Base-by-base conservation (phyloP, 2,888 invertebrate genomes). In the Caenorhabditis macrosperma region DNA sequence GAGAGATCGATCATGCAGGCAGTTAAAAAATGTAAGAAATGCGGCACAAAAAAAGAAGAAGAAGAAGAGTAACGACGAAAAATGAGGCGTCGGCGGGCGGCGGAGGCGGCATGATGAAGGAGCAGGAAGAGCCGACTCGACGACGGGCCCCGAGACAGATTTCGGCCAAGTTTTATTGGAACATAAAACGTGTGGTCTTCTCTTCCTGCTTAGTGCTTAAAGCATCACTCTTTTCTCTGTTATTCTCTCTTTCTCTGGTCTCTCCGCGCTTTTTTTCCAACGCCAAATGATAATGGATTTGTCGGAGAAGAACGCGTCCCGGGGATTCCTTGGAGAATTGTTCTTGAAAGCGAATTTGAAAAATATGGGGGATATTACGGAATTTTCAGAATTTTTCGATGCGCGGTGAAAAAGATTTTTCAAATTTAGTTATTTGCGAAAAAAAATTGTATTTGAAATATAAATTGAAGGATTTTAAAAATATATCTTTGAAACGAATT, bases 121-220 rank as follows among this genome's bases (percentile, higher is more conserved):
- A 64, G 57, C n/a, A 54, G 48, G n/a, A 38, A 71, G 71, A 52
- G 35, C 61, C 33, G 60, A 26, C 15, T 10, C 17, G n/a, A 35
- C 24, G 50, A 38, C 35, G 12, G 60, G 22, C 24, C 41, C 33
- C 28, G 38, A 48, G 48, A 59, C 59, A 41, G 68, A 54, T 50
- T 64, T 50, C 48, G 68, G 60, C 66, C 75, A 76, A 63, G 67
- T 67, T 68, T 68, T 67, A 76, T 68, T 61, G 68, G 67, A 68
- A 76, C 68, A 76, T 68, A 61, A 68, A 67, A 68, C 67, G 67
- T 76, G 67, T 54, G 60, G 60, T 76, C 68, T 68, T 61, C 59
- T 22, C 41, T 50, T 9, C 30, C 26, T 68, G 60, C 52, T 55
- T 54, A 22, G 48, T n/a, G 22, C 41, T 50, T 55, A 30, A 24